Evolutionary conservation across 1,140 invertebrate species (phyloP).

Genomic region (Drosophila kanapiae): DNA sequence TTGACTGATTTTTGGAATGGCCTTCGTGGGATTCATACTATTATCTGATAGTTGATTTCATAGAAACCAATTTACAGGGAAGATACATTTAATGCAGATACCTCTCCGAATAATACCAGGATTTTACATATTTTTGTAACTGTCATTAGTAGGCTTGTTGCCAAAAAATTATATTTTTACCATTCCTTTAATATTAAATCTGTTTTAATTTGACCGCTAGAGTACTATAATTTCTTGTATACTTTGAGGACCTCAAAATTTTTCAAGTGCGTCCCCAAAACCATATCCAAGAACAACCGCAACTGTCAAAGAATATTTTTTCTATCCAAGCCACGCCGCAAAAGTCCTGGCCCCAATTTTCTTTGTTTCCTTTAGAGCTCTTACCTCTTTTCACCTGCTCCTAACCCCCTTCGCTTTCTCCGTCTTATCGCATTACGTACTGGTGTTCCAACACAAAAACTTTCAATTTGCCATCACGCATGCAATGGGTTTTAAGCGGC

Average conservation of each 20-base stretch:
- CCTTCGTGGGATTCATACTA: not conserved
- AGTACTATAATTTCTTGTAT: not conserved
- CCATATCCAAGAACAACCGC: conserved; percentile 6
- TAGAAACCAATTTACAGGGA: not conserved
- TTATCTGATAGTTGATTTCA: not conserved
- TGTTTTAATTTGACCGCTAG: not conserved
- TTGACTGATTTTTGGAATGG: not conserved
- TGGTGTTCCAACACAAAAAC: conserved; percentile 19
- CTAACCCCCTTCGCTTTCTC: not conserved
- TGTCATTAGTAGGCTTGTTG: no score
- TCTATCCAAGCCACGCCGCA: not conserved
- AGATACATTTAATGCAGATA: no score
- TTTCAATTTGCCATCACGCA: conserved; percentile 41
- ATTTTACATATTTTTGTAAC: no score
- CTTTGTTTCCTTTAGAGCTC: conserved; percentile 4
- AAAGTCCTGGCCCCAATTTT: conserved; percentile 12
- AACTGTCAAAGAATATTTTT: conserved; percentile 9
- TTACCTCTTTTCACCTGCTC: not conserved
- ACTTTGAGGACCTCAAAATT: not conserved
- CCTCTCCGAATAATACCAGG: no score
- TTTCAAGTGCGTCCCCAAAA: not conserved
- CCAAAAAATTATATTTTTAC: no score
- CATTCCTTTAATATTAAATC: not conserved
- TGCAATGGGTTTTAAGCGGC: conserved; percentile 62
- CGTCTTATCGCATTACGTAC: conserved; percentile 9